Base-by-base conservation (phyloP, 2,888 invertebrate species). In the Hedychridium roseum region DNA sequence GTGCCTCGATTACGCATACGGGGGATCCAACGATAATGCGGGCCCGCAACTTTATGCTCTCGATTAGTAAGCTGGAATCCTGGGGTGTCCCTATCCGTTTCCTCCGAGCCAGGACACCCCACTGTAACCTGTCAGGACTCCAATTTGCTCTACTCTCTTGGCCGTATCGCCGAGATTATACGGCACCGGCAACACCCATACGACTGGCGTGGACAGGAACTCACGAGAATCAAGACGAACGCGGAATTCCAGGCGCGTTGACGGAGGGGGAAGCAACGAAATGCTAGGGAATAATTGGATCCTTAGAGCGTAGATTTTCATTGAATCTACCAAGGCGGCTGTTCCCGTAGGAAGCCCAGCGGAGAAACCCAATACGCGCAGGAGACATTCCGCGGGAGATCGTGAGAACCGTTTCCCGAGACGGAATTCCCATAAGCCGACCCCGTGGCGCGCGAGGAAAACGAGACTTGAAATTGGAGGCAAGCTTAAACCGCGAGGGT, bases 41-140 rank as follows among this genome's bases (percentile, higher is more conserved):
- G 57, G 49, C 59, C 56, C 50, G 57, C 53, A 54, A 50, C 49
- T 63, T 62, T 56, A 62, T 57, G 56, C 54, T 50, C 41, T 44
- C 57, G 57, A 57, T 57, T 57, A 57, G n/a, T 57, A 53, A 53
- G 53, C 56, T 45, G 57, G 54, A 48, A 45, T 57, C 60, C 61
- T 47, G 57, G 54, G 57, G 63, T 56, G 63, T 53, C 41, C 51
- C 63, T 63, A 57, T 62, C 50, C 60, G 56, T 63, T 63, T 59
- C 42, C 63, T 62, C 55, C 27, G 45, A 60, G 11, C 44, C 48
- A 52, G 57, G 63, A 61, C 63, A 61, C 45, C 63, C 59, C 56
- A 51, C 63, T 42, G 61, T 54, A 59, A 63, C 61, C 57, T 63
- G 61, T 62, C 61, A 57, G 51, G 53, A 63, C 60, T 52, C 63